Base-by-base conservation (phyloP, 2,797 vertebrate species). In the Anisognathus igniventris region DNA sequence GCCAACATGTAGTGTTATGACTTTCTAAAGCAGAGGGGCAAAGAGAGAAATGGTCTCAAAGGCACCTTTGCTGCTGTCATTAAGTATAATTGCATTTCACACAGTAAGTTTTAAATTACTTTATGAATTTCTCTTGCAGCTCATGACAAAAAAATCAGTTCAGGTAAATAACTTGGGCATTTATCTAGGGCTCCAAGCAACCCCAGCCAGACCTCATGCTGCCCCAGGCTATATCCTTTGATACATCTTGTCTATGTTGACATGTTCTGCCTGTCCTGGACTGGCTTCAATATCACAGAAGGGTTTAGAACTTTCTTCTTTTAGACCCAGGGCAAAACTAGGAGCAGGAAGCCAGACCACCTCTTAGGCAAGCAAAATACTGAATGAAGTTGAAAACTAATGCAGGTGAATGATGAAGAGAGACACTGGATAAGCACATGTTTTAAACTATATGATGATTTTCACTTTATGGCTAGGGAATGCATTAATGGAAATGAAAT, bases 21-120 rank as follows among this genome's bases (percentile, higher is more conserved):
- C 84, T 91, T 87, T 70, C 72, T n/a, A 39, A 81, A 92, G 15
- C 42, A 71, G 81, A 73, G 18, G 18, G 44, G 60, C 53, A 73
- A 89, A 62, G 31, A 85, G 74, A 87, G 73, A 39, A n/a, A 92
- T 85, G 48, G 54, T 94, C 88, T 92, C 82, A 88, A 80, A 61
- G 62, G 73, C 54, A 75, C 17, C 35, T 88, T 86, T 62, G 20
- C 57, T 74, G 42, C 76, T 88, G 20, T 94, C 40, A 35, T 80
- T 42, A 83, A 10, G 24, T 57, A 22, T 48, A 83, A 90, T 61
- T 61, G 35, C 22, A 35, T 74, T 90, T 86, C 70, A 86, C 39
- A 80, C 20, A 50, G 22, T 9, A 56, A 82, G 24, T 71, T 83
- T 71, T 74, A 42, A 86, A 93, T 93, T 61, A 61, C 40, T 74